Evolutionary conservation across 1,140 invertebrate species (phyloP).

Genomic region (Dreissena rostriformis): DNA sequence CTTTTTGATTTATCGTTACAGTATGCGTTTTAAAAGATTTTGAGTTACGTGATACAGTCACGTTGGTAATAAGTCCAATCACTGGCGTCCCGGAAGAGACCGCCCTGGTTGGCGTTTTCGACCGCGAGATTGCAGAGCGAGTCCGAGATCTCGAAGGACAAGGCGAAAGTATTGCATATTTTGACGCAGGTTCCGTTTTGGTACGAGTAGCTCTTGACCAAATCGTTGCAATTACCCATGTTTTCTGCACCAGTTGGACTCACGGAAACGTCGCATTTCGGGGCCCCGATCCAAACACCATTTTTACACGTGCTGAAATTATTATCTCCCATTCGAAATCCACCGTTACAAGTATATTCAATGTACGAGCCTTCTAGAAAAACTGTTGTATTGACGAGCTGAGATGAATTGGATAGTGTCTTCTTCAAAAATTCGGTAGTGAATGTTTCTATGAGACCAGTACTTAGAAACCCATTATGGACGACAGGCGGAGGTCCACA

Average conservation of each 20-base stretch:
- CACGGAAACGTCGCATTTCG: neutral
- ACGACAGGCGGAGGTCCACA: neutral
- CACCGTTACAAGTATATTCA: neutral
- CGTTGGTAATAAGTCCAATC: conserved; percentile 35
- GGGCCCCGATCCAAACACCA: conserved; percentile 6
- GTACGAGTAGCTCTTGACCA: conserved; percentile 11
- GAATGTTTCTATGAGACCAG: neutral
- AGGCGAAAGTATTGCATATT: conserved; percentile 1
- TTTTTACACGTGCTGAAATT: conserved; percentile 26
- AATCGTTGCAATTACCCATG: no score
- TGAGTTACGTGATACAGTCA: conserved; percentile 17
- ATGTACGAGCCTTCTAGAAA: conserved; percentile 20
- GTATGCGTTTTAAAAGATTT: no score
- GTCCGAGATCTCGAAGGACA: conserved; percentile 19
- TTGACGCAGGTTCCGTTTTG: neutral
- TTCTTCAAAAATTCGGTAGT: no score
- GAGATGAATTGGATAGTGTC: no score
- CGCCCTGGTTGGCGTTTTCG: conserved; percentile 7
- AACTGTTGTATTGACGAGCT: no score
- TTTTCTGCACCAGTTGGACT: no score
- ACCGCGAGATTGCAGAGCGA: neutral
- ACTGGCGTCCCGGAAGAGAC: neutral
- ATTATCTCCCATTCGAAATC: neutral
- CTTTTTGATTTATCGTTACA: no score
- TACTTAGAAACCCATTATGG: neutral